phyloP scores from a whole-genome alignment of 2,113 vertebrate species.

The Pseudorectes ferrugineus region DNA sequence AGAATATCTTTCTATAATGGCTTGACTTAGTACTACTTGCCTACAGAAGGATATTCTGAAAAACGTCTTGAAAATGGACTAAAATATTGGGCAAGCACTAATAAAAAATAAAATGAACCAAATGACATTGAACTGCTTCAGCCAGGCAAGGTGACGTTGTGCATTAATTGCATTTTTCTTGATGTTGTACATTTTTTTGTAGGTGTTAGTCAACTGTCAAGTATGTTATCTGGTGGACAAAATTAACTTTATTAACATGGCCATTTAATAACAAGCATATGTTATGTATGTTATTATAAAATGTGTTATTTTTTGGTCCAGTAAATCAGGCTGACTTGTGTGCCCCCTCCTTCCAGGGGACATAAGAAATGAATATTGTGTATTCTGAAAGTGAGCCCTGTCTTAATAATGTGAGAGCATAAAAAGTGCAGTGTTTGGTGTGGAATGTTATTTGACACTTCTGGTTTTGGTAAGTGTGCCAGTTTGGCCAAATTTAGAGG shows the following conservation, averaged over 20 bases:
- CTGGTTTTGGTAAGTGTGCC: neutral
- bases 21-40: neutral
- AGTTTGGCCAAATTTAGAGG: no score
- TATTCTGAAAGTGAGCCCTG: neutral
- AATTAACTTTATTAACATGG: neutral
- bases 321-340: neutral
- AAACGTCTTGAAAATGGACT: neutral
- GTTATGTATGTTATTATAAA: no score
- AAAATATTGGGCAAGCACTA: neutral
- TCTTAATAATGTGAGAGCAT: neutral
- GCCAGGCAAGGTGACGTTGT: neutral
- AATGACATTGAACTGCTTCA: neutral
- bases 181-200: neutral
- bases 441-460: neutral
- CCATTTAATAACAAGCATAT: neutral
- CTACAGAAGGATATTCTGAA: neutral
- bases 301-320: neutral
- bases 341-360: neutral
- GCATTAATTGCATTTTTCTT: neutral
- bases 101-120: neutral
- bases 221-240: neutral
- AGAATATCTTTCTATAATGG: neutral
- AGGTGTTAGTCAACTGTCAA: neutral
- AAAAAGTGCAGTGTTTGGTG: neutral
- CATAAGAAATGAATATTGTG: accelerated